Evolutionary conservation across 2,888 invertebrate species (phyloP).

Genomic region (Macaria liturata): DNA sequence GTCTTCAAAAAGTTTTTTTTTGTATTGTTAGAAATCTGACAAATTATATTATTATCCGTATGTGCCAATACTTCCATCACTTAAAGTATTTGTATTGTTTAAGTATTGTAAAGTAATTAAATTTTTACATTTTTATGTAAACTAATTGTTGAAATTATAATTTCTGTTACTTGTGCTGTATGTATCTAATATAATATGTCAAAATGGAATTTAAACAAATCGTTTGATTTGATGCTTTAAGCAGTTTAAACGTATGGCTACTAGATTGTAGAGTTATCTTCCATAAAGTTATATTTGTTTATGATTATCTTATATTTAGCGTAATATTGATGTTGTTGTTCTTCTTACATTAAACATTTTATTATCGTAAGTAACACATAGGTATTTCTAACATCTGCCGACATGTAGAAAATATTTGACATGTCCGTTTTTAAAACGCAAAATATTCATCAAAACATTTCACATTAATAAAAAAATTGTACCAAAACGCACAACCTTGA

Average conservation of each 20-base stretch:
- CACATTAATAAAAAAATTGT: not conserved
- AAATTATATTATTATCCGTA: slow-evolving; percentile 26
- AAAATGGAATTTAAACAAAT: no score
- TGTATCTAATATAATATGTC: not conserved
- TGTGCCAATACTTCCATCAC: slow-evolving; percentile 29
- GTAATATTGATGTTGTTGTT: slow-evolving; percentile 48
- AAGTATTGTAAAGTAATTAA: slow-evolving; percentile 3
- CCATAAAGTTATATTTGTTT: slow-evolving; percentile 5
- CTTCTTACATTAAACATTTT: slow-evolving; percentile 35
- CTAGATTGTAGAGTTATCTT: not conserved
- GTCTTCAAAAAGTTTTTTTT: no score
- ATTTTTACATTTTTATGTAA: no score
- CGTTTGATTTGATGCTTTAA: no score
- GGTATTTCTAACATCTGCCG: no score
- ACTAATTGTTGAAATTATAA: not conserved
- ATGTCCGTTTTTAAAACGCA: no score
- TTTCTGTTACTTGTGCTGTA: not conserved
- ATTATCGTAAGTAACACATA: no score
- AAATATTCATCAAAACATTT: no score
- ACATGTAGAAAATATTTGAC: no score
- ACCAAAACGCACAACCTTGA: slow-evolving; percentile 64
- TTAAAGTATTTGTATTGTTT: slow-evolving; percentile 6
- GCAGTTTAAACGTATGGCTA: no score
- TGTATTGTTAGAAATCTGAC: not conserved
- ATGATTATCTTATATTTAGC: slow-evolving; percentile 31